A percentile compares a stretch with the other conserved stretches of the same genome.
Evolutionary conservation across 37 sponge, comb jelly and placozoan species (phyloP).

Genomic region (Tethya wilhelma): DNA sequence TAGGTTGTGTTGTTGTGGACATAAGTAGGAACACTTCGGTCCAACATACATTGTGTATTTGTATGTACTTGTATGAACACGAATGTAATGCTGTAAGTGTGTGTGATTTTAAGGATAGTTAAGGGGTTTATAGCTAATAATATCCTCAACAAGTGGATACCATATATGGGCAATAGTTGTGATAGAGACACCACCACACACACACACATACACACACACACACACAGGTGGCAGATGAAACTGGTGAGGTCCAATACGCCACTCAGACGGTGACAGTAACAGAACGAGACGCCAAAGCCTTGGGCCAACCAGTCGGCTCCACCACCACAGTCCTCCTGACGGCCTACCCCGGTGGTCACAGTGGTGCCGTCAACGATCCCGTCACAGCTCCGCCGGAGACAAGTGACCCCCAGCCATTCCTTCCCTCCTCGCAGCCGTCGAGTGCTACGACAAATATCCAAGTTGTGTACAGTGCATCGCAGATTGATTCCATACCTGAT

Average conservation of each 20-base stretch:
- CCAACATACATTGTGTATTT: too few relatives aligned
- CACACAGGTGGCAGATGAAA: conserved; percentile 73
- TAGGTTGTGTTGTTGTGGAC: too few relatives aligned
- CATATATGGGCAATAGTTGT: too few relatives aligned
- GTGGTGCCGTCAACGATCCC: not conserved
- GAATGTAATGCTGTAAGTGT: too few relatives aligned
- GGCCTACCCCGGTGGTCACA: conserved; percentile 80
- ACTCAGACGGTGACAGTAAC: conserved; percentile 83
- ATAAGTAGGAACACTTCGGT: too few relatives aligned
- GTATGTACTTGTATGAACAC: too few relatives aligned
- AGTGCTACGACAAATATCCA: conserved; percentile 25
- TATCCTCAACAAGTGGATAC: too few relatives aligned
- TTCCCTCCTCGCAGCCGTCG: not conserved
- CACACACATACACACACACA: too few relatives aligned
- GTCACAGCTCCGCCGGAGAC: not conserved
- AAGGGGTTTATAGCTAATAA: too few relatives aligned
- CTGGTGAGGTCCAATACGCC: conserved; percentile 85
- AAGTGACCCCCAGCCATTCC: not conserved
- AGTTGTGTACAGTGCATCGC: conserved; percentile 65
- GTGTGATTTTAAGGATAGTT: too few relatives aligned
- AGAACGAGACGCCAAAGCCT: conserved; percentile 74
- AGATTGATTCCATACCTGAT: not conserved
- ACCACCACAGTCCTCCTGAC: conserved; percentile 86
- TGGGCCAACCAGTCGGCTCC: conserved; percentile 81
- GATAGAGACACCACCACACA: too few relatives aligned